Base-by-base conservation (phyloP, 2,113 vertebrate genomes). In the Cyanocitta stelleri region DNA sequence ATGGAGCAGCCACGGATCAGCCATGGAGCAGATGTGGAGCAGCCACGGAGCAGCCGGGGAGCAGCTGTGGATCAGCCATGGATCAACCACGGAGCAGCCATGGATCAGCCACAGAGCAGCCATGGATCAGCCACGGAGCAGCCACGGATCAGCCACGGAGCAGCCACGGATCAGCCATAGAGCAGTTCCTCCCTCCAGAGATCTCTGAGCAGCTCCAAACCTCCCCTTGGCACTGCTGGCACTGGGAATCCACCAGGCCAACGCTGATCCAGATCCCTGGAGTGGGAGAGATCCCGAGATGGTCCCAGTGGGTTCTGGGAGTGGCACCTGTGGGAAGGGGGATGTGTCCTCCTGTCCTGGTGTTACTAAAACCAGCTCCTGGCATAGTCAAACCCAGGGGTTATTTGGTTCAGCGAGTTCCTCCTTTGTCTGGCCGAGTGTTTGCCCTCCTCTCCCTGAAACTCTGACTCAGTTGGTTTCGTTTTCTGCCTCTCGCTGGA, bases 391-490 rank as follows among this genome's bases (percentile, higher is more conserved):
- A n/a, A 63, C 9, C 8, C 75, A n/a, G 72, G 75, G 61, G 43
- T 21, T 46, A 54, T 89, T 85, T 61, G 3, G n/a, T n/a, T 35
- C 26, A 9, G 39, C 26, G 48, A 29, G 35, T 96, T 94, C 90
- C 94, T 95, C 87, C 41, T 84, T 26, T 73, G 67, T 27, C 81
- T 26, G 2, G 12, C 52, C 1, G 8, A 16, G 43, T 94, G 83
- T 95, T 96, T 96, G 66, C 79, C 10, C 76, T 37, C 33, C 68
- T 89, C 72, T 74, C 27, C 22, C 83, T 91, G 95, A 96, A 95
- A 96, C 93, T 95, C 46, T 96, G 96, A 97, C 30, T 97, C 96
- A 96, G 89, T 30, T 20, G 16, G 62, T 94, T 96, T 96, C 43
- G 1, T 91, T 97, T 95, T 96, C 41, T 68, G 66, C 13, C 59